phyloP scores from a whole-genome alignment of 2,888 invertebrate genomes.

The Macroteleia sp. region DNA sequence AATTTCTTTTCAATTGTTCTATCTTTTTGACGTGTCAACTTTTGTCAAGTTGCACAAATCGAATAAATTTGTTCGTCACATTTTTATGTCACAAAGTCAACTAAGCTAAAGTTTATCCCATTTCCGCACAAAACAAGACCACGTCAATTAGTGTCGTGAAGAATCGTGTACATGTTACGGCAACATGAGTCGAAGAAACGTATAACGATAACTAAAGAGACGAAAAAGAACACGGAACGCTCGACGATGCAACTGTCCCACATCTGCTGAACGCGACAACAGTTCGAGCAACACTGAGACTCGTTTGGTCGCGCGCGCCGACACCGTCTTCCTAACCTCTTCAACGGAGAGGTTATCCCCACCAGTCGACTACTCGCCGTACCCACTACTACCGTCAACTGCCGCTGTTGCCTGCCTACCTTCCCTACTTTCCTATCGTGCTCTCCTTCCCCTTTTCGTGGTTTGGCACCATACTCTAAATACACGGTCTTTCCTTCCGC shows the following conservation, averaged over 20 bases:
- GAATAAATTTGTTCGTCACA: neutral
- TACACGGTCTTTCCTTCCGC: slow-evolving; percentile 68
- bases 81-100: neutral
- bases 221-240: slow-evolving; percentile 18
- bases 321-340: slow-evolving; percentile 75
- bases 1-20: too few species aligned
- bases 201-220: slow-evolving; percentile 13
- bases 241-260: slow-evolving; percentile 6
- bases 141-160: neutral
- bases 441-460: slow-evolving; percentile 29
- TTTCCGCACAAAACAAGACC: neutral
- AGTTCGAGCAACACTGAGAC: slow-evolving; percentile 81
- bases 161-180: slow-evolving; percentile 24
- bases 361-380: slow-evolving; percentile 21
- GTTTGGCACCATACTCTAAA: slow-evolving; percentile 66
- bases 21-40: too few species aligned
- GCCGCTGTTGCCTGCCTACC: slow-evolving; percentile 40
- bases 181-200: neutral
- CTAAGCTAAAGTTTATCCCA: slow-evolving; percentile 6
- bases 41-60: too few species aligned
- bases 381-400: slow-evolving; percentile 52
- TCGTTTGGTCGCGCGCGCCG: slow-evolving; percentile 75
- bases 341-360: slow-evolving; percentile 71
- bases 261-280: slow-evolving; percentile 74
- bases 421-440: slow-evolving; percentile 54